Conservation (phyloP, 2,888 invertebrate genomes). For the Eristalis intricaria region DNA sequence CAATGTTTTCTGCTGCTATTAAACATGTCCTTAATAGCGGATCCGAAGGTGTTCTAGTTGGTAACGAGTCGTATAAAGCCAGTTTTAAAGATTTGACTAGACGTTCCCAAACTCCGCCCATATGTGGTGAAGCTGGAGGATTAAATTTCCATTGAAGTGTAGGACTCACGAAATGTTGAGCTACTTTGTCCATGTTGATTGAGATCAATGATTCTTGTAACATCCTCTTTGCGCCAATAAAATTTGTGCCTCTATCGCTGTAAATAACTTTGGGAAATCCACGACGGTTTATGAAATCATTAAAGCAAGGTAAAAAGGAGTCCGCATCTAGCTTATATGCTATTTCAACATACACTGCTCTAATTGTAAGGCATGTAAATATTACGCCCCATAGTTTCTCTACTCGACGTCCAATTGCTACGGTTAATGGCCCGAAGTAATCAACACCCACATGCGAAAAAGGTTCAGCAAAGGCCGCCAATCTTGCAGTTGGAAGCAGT, state of each 20-base stretch:
- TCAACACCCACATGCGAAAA: slow-evolving; percentile 54
- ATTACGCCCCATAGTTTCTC: slow-evolving; percentile 47
- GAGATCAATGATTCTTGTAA: not conserved
- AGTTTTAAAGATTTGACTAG: slow-evolving; percentile 49
- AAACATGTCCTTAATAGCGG: slow-evolving; percentile 11
- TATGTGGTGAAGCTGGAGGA: slow-evolving; percentile 72
- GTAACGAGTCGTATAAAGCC: not conserved
- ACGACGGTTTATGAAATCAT: slow-evolving; percentile 47
- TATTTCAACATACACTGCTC: slow-evolving; percentile 39
- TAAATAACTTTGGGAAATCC: slow-evolving; percentile 31
- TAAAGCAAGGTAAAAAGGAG: slow-evolving; percentile 51
- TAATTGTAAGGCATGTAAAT: slow-evolving; percentile 49
- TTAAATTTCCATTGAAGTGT: slow-evolving; percentile 70
- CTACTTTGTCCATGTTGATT: not conserved
- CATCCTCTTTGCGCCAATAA: slow-evolving; percentile 35
- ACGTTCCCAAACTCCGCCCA: slow-evolving; percentile 60
- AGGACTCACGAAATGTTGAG: slow-evolving; percentile 8
- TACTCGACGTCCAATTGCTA: slow-evolving; percentile 28
- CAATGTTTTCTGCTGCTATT: slow-evolving; percentile 51
- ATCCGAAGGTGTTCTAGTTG: slow-evolving; percentile 4
- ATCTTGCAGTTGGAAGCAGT: slow-evolving; percentile 10
- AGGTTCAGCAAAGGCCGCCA: slow-evolving; percentile 8
- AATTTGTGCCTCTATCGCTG: slow-evolving; percentile 58
- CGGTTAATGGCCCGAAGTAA: slow-evolving; percentile 61
- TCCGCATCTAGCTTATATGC: slow-evolving; percentile 38